Base-by-base conservation (phyloP, 2,113 vertebrate species). In the Miniopterus natalensis region DNA sequence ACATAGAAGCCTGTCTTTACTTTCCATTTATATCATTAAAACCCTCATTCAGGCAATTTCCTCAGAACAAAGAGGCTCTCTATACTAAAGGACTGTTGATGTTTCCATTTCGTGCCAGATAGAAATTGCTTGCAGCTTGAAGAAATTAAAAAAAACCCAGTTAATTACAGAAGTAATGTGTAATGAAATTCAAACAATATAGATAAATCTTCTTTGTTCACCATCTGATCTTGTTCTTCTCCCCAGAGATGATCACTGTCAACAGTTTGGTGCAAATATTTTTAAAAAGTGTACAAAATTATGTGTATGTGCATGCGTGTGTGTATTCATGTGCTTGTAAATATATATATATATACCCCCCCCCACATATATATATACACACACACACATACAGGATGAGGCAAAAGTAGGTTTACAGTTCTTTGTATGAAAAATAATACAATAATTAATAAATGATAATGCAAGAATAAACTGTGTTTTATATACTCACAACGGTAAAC, bases 121-220 rank as follows among this genome's bases (percentile, higher is more conserved):
- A 95, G 93, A 97, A 95, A 96, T 80, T 94, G 79, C 74, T 94
- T 75, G 47, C 88, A 96, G 95, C 71, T 95, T 95, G 51, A 95
- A 92, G 90, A 90, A 36, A 51, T 77, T 77, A 31, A 49, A 49
- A 88, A 93, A 92, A 86, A 36, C 36, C 36, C 36, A 36, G 49
- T 90, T 95, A 95, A 92, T 86, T 93, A 80, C 47, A 90, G 59
- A 87, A 84, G 40, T 80, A 90, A 66, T 75, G 18, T 73, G 29
- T 23, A 92, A 96, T 94, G 87, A 95, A 89, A 87, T 75, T 89
- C 36, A 75, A 90, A 71, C 21, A 71, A 57, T 79, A 92, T 65
- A 84, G 57, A 74, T 68, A 95, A 85, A 83, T 86, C 49, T 74
- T 80, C 49, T 79, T 90, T 96, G 80, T 80, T 92, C 53, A 78